These are phyloP conservation scores for Steinernema carpocapsae DNA, from an alignment of 2,888 invertebrate species.

Conservation along the genomic window DNA sequence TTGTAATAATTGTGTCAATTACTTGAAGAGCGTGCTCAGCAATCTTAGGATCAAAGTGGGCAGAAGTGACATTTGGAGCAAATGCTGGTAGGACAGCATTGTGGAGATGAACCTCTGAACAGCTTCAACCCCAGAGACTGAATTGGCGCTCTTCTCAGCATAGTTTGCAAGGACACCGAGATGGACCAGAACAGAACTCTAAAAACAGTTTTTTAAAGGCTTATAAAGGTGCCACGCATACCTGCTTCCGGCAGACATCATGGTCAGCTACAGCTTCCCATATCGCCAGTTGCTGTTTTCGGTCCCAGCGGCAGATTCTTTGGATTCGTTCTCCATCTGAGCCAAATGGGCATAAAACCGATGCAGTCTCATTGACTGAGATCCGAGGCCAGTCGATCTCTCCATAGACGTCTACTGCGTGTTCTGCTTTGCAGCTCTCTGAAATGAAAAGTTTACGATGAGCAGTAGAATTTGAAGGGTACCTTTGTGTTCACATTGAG, in stretches of 20 bases:
- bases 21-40: slow-evolving; percentile 64
- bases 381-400: slow-evolving; percentile 63
- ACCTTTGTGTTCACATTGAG: slow-evolving; percentile 51
- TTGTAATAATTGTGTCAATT: slow-evolving; percentile 54
- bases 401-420: slow-evolving; percentile 60
- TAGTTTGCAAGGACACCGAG: slow-evolving; percentile 65
- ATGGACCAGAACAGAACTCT: slow-evolving; percentile 64
- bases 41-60: slow-evolving; percentile 66
- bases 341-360: slow-evolving; percentile 54
- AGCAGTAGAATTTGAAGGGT: slow-evolving; percentile 40
- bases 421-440: slow-evolving; percentile 59
- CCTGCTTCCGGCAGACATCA: slow-evolving; percentile 48
- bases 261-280: slow-evolving; percentile 50
- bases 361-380: slow-evolving; percentile 48
- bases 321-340: slow-evolving; percentile 45
- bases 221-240: background rate
- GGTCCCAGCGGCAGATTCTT: slow-evolving; percentile 48
- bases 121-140: slow-evolving; percentile 60
- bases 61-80: slow-evolving; percentile 48
- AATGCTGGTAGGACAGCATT: slow-evolving; percentile 63
- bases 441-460: slow-evolving; percentile 35
- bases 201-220: slow-evolving; percentile 12
- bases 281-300: slow-evolving; percentile 34
- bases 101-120: slow-evolving; percentile 61
- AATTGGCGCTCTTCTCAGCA: slow-evolving; percentile 56